These are phyloP conservation scores for Hormiphora californensis DNA, from an alignment of 37 sponge, comb jelly and placozoan species.

Conservation along the genomic window DNA sequence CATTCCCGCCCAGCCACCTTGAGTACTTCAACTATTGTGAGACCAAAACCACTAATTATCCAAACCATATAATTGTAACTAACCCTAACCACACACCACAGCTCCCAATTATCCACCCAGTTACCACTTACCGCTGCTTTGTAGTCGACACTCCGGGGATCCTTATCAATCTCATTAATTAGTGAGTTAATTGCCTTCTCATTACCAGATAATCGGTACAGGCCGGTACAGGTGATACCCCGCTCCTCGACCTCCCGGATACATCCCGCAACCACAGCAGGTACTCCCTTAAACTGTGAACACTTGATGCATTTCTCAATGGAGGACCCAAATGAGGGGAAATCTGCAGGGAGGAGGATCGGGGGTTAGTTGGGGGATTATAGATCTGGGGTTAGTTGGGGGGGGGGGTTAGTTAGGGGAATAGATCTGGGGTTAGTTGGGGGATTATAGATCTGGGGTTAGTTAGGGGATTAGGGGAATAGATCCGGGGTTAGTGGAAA, in stretches of 20 bases:
- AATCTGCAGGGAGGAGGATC: constrained; percentile 41
- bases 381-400: no score
- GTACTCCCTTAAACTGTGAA: neutral
- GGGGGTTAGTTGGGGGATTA: no score
- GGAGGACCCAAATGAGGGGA: constrained; percentile 30
- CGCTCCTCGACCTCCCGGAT: constrained; percentile 7
- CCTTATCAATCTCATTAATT: constrained; percentile 26
- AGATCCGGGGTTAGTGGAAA: no score
- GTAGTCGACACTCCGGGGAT: constrained; percentile 1
- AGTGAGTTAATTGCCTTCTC: constrained; percentile 47
- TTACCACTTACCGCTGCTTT: neutral
- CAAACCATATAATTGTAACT: no score
- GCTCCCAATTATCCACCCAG: no score
- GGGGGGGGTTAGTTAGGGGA: no score
- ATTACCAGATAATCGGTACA: constrained; percentile 23
- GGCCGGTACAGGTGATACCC: neutral
- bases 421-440: no score
- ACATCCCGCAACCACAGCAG: constrained; percentile 9
- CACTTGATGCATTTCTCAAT: constrained; percentile 40
- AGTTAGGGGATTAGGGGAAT: no score
- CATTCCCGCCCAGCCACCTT: no score
- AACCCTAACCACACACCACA: no score
- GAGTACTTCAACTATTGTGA: no score
- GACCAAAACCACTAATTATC: no score
- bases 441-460: neutral